Percentiles rank a stretch among this genome's conserved stretches.
Conservation (phyloP, 2,113 vertebrate genomes). For the Dunckerocampus dactyliophorus region DNA sequence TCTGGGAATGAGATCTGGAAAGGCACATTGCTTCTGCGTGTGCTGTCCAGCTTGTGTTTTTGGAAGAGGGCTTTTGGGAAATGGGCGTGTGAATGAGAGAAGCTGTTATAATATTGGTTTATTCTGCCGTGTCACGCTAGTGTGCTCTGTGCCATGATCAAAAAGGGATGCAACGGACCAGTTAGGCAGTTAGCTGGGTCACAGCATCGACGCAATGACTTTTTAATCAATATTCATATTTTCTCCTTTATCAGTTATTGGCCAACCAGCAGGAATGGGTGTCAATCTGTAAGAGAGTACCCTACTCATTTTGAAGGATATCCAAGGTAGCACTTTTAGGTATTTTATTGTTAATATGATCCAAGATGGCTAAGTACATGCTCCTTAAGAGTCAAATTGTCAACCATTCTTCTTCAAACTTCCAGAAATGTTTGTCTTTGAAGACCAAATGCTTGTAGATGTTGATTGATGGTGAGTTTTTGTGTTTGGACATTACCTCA, state of each 20-base stretch:
- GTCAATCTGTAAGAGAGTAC: conserved; percentile 6
- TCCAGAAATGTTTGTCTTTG: no score
- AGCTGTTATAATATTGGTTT: conserved; percentile 65
- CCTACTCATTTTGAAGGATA: no score
- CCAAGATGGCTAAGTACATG: no score
- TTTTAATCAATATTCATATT: neutral
- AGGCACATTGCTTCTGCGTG: conserved; percentile 32
- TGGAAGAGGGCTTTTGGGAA: conserved; percentile 29
- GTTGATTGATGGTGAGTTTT: no score
- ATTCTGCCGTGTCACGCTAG: conserved; percentile 53
- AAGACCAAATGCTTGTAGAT: no score
- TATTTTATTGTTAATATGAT: no score
- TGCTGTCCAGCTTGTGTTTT: conserved; percentile 41
- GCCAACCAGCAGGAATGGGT: conserved; percentile 1
- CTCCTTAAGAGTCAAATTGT: no score
- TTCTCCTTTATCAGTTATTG: no score
- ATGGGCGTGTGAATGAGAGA: conserved; percentile 45
- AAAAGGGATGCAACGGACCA: conserved; percentile 17
- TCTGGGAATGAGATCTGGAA: conserved; percentile 51
- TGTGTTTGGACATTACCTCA: no score
- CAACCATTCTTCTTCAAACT: no score
- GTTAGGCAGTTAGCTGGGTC: neutral
- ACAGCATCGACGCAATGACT: neutral
- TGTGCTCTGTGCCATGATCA: conserved; percentile 39
- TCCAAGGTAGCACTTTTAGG: no score